Base-by-base conservation (phyloP, 2,888 invertebrate species). In the Lacanobia oleracea region DNA sequence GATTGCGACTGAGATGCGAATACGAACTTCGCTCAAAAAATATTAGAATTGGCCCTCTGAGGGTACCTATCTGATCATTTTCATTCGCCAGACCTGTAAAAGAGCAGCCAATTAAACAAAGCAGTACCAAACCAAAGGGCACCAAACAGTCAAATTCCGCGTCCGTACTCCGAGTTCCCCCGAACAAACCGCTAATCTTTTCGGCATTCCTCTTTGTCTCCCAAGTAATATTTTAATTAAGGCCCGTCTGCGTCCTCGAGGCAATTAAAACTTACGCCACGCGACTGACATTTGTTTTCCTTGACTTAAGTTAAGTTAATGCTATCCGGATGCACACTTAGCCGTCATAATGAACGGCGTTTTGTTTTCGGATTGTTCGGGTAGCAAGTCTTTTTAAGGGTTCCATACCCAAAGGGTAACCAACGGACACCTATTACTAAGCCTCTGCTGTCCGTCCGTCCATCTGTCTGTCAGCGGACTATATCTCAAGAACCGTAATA, bases 171-270 rank as follows among this genome's bases (percentile, higher is more conserved):
- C n/a, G 69, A 45, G 48, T 81, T 75, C 82, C 77, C 72, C 80
- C n/a, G 62, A 79, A 82, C 76, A 79, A 81, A 90, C 91, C 91
- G 88, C 92, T 91, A 92, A 94, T 93, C 92, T 93, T 92, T 90
- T 88, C 86, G 84, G 87, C 87, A 87, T 90, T 89, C 87, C 89
- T 89, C 92, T 92, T 91, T 92, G 92, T 92, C 91, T 91, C 89
- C 88, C 80, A 84, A 92, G 91, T 92, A 91, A 93, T 94, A 93
- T 93, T 94, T 94, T 94, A 94, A 93, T 94, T 93, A 93, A 91
- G 89, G 81, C 84, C 83, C 83, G 89, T 86, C 89, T 86, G 84
- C 83, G 82, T 77, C 75, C 81, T 64, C 82, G 82, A 85, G 89
- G 88, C 92, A 94, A 94, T 94, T 94, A 93, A 94, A 94, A 94